Percentiles rank a stretch among this genome's conserved stretches.
Evolutionary conservation across 2,888 invertebrate genomes (phyloP).

Genomic region (Drosophila buzzatii): DNA sequence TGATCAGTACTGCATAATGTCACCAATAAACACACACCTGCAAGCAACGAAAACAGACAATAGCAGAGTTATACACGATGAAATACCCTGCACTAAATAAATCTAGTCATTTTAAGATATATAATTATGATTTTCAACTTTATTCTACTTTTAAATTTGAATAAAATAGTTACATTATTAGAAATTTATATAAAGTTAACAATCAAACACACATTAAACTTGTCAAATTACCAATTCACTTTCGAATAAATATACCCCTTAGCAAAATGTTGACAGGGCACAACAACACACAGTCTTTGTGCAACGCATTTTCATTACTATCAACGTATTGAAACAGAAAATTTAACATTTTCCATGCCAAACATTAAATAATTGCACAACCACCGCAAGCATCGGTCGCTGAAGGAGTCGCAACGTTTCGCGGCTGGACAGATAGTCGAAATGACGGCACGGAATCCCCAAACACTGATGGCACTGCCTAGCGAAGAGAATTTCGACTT

Average conservation of each 20-base stretch:
- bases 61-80: not conserved
- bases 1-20: slow-evolving; percentile 34
- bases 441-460: slow-evolving; percentile 92
- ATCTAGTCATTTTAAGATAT: not conserved
- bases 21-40: slow-evolving; percentile 46
- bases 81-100: slow-evolving; percentile 20
- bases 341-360: slow-evolving; percentile 48
- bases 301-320: slow-evolving; percentile 60
- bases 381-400: slow-evolving; percentile 23
- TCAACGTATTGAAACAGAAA: slow-evolving; percentile 45
- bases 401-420: slow-evolving; percentile 19
- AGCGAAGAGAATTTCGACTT: slow-evolving; percentile 95
- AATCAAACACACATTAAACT: too few species aligned
- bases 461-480: slow-evolving; percentile 90
- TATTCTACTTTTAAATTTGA: not conserved
- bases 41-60: slow-evolving; percentile 13
- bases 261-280: slow-evolving; percentile 30
- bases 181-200: too few species aligned
- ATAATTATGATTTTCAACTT: not conserved
- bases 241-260: slow-evolving; percentile 17
- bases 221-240: not conserved
- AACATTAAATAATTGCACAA: slow-evolving; percentile 42
- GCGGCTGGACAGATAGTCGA: slow-evolving; percentile 15
- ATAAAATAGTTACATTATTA: too few species aligned
- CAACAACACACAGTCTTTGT: slow-evolving; percentile 51